Evolutionary conservation across 2,113 vertebrate species (phyloP), one percentile per base, ranked within the genome.

Genomic region (Epinephelus lanceolatus): DNA sequence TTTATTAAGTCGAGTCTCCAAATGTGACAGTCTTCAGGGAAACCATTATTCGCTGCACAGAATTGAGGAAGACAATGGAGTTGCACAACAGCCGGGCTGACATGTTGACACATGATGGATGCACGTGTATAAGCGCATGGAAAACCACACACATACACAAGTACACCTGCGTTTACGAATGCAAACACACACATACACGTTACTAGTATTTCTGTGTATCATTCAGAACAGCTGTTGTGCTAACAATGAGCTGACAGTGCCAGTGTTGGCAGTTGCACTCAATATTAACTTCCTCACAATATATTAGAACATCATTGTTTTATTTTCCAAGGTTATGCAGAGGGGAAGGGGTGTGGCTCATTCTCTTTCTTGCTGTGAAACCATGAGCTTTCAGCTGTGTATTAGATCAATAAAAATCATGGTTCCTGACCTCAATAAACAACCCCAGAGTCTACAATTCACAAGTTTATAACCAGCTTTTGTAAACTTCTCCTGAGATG

Each of bases 231-330:
- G 94, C 93, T 96, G 94, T 77, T 84, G 65, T 83, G 84, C 61
- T 25, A 80, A 86, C 82, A 92, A 95, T 88, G 86, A 91, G 85
- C 91, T 82, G 85, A 70, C 72, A 12, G 23, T 88, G 83, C 86
- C 87, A 93, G 79, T 59, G 71, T 69, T 94, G 91, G 92, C 93
- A 94, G 61, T 86, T 65, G 87, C 82, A 93, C 92, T 93, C 85
- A 86, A 89, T 88, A 92, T 86, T 69, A 71, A 87, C 93, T 95
- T 95, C 93, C 95, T 94, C 75, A 37, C 57, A 70, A 86, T 85
- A 84, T 91, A 91, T 80, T 90, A 76, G 73, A 88, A 87, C 90
- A 93, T 91, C 73, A 95, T 93, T 95, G 92, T 95, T 95, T 92
- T 82, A 91, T 73, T 86, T 89, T 89, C 76, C 84, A 92, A 93